Conservation (phyloP, 1,140 invertebrate species). For the Pissodes strobi region DNA sequence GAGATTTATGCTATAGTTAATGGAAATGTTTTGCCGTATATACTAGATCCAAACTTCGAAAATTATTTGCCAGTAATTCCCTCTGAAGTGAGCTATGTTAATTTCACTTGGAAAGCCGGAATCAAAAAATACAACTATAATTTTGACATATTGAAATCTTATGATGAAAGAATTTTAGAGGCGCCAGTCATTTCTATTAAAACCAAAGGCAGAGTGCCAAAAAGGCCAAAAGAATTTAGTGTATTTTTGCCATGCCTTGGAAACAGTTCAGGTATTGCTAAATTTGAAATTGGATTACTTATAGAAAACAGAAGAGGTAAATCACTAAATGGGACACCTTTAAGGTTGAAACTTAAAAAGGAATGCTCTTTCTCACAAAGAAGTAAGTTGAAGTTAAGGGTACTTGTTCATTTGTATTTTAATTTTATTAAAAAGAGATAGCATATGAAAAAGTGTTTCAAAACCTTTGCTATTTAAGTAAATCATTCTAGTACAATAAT, state of each 20-base stretch:
- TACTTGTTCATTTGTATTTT: no score
- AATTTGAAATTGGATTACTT: constrained; percentile 84
- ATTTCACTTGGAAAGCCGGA: constrained; percentile 90
- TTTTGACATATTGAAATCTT: constrained; percentile 83
- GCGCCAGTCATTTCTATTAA: constrained; percentile 86
- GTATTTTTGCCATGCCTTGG: constrained; percentile 88
- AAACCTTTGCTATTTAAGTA: no score
- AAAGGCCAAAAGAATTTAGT: constrained; percentile 88
- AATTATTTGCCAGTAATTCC: constrained; percentile 87
- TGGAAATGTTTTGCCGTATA: constrained; percentile 80
- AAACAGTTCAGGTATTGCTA: constrained; percentile 84
- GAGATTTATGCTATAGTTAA: constrained; percentile 87
- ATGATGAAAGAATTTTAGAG: constrained; percentile 79
- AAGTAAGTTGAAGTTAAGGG: constrained; percentile 80
- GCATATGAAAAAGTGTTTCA: no score
- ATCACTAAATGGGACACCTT: constrained; percentile 84
- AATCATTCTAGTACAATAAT: no score
- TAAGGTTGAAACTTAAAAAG: constrained; percentile 88
- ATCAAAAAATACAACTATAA: constrained; percentile 84
- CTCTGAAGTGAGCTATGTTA: constrained; percentile 85
- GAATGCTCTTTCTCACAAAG: constrained; percentile 80
- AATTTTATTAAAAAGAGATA: no score
- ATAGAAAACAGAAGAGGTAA: constrained; percentile 78
- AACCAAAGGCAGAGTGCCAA: constrained; percentile 80
- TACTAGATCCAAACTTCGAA: constrained; percentile 87